Base-by-base conservation (phyloP, 2,113 vertebrate genomes). In the Heterocephalus glaber region DNA sequence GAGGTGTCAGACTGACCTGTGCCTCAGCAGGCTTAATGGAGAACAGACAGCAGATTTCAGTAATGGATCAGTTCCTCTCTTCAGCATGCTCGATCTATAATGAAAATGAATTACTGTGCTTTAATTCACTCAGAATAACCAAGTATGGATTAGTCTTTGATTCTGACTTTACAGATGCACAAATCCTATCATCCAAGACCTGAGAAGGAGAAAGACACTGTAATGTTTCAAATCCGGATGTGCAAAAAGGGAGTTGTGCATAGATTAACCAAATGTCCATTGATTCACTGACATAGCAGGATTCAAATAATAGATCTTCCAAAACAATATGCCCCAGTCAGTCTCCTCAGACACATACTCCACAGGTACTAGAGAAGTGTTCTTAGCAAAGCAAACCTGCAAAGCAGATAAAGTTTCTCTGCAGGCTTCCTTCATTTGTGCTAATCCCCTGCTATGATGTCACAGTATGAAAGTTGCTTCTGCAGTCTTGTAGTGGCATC, bases 91-190 rank as follows among this genome's bases (percentile, higher is more conserved):
- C 52, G 70, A 98, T 97, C 90, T 80, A 65, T 98, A 98, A 97
- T 98, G 96, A 97, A 98, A 98, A 98, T 97, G 2, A 98, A 97
- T 98, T 95, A 70, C 86, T 66, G 11, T 90, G 66, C 82, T 98
- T 98, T 98, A 98, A 87, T 81, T 95, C 94, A 97, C 95, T 97
- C 97, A 97, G 87, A 98, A 98, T 98, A 98, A 97, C 93, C 60
- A 97, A 97, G 72, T 97, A 98, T 97, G 90, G 97, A 98, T 98
- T 98, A 97, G 97, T 88, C 97, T 98, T 97, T 98, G 96, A 97
- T 97, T 98, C 97, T 90, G 92, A 96, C 92, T 98, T 97, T 97
- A 97, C 96, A 97, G 92, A 97, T 89, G 85, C 84, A 96, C 7
- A 60, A 97, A 96, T 98, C 84, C 95, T 98, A 90, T 97, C 94